Base-by-base conservation (phyloP, 37 sponge, comb jelly and placozoan species). In the Lycopodina hypogea region DNA sequence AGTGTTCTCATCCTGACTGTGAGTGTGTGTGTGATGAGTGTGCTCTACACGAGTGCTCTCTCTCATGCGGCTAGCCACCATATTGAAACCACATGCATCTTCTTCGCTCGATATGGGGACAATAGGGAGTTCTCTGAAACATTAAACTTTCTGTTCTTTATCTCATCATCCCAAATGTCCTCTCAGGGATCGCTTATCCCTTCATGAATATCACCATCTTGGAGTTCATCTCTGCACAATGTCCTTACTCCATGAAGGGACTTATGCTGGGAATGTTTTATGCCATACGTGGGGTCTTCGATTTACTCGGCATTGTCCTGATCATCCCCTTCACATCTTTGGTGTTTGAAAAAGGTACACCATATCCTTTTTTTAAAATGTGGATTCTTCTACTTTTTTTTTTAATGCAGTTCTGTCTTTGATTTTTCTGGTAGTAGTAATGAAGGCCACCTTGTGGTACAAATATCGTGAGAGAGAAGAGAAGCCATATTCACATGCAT, bases 221-320 rank as follows among this genome's bases (percentile, higher is more conserved):
- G 32, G 66, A 65, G 66, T 65, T 65, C 35, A 65, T 65, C 32
- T 65, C 66, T 32, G 66, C 66, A 2, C 66, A 65, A 11, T 32
- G 66, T 65, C 66, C 66, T 32, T 34, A 65, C 66, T 32, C 66
- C 18, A 65, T 65, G 66, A 65, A 65, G 30, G 66, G 66, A 32
- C 66, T 65, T 14, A 8, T 65, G 11, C 66, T 65, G 2, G 66
- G 66, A 24, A 11, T 65, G 1, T 33, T 34, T 32, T 65, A 65
- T 65, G 66, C 66, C 26, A 30, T 65, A 32, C 30, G 66, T 32
- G 66, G 66, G 18, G 1, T 65, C 2, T 65, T 34, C 66, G 30
- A 7, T 7, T 14, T 65, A 65, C 3, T 32, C 2, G 66, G 66
- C 4, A 3, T 4, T 30, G 7, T 33, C 7, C 4, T 30, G 17